Base-by-base conservation (phyloP, 92 coral and sea anemone genomes). In the Siderastrea radians region DNA sequence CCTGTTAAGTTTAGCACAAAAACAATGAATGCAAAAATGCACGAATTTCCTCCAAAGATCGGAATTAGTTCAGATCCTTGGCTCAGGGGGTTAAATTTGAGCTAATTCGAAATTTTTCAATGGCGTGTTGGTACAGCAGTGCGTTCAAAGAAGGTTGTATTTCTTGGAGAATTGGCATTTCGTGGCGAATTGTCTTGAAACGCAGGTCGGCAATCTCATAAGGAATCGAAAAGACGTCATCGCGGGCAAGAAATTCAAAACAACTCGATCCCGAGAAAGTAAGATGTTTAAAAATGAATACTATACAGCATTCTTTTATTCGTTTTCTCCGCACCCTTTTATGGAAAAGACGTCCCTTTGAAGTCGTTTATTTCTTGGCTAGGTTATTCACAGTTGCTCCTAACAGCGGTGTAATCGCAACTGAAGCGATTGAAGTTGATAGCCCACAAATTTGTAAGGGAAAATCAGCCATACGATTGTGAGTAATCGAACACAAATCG, bases 221-320 rank as follows among this genome's bases (percentile, higher is more conserved):
- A 59, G 59, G 69, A 52, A 74, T 84, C 80, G 50, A 49, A 49
- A 16, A 64, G 47, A 72, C 87, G 87, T 84, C 87, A 84, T 84
- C 69, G 87, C 63, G 87, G 80, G 64, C 80, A 73, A 45, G 1
- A 13, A 74, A 73, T 73, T 74, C 15, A 73, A 84, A 84, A 84
- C 81, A 84, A 73, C 52, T n/a, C 49, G 11, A 71, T 55, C 15
- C 60, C 47, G 58, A 71, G 78, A 15, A 48, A 82, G 48, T 49
- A 74, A 60, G 81, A 72, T 84, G 73, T 84, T 84, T 84, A 84
- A 84, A 84, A 84, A 84, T 84, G 87, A 73, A 84, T 84, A 60
- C 70, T 38, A 49, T 13, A 47, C 38, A 55, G 16, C 49, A 17
- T 49, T 16, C 62, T 9, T 49, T 60, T 43, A 38, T 50, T 14